Evolutionary conservation across 2,797 vertebrate genomes (phyloP), one percentile per base, ranked within the genome.

Genomic region (Tympanoctomys barrerae): DNA sequence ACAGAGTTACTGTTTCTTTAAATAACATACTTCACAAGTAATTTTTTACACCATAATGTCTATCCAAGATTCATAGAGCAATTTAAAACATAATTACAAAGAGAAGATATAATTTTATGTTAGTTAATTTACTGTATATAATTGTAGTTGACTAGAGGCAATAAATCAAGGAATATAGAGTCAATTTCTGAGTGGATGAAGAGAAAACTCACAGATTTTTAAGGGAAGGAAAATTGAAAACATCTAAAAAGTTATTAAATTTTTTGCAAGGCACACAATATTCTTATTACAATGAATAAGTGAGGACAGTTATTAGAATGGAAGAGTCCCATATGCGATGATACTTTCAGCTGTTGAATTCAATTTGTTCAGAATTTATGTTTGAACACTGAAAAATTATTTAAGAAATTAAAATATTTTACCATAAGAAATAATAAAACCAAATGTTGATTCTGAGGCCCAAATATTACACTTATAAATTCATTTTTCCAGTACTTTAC

Each of bases 11-110:
- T 19, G 10, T 78, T 70, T 82, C 46, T 94, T 84, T 24, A 28
- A 90, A 91, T 87, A 97, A 92, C 91, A 89, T 71, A 91, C 14
- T 78, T 89, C 49, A 64, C 75, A 97, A 61, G 80, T 80, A 52
- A 24, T 73, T 75, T 66, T 33, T 59, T 77, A 84, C 1, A 5
- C 88, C 7, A 87, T 6, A 84, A 46, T 64, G 21, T 77, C 85
- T 97, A 49, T 78, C 78, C 33, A 83, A 77, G 28, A 81, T 90
- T 82, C 52, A 57, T 71, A 97, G 89, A 31, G 21, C 75, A 26
- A 49, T 7, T 64, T 88, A 91, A 75, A 66, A 49, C 68, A 42
- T n/a, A 96, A 96, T 64, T 96, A 78, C 93, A 93, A 54, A 92
- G 7, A 28, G 89, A 97, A 68, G 11, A 46, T 83, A 96, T 46